Evolutionary conservation across 1,140 invertebrate genomes (phyloP), one percentile per base, ranked within the genome.

Genomic region (Drosophila azteca): DNA sequence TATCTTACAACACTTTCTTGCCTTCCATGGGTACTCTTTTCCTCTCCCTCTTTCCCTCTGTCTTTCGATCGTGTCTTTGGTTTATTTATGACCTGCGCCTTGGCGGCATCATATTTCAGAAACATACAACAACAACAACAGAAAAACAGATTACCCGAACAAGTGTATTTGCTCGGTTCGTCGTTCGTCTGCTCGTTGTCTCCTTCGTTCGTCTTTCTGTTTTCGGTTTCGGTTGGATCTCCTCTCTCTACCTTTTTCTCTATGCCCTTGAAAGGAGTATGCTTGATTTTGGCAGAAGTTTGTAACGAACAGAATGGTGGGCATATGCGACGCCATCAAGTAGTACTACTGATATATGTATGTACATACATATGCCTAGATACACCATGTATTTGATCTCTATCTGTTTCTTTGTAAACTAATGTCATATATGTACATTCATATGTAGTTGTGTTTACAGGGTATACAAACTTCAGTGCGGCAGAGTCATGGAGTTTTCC

Each of bases 41-140:
- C 24, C 46, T 22, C 31, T 52, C 41, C 46, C 43, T 13, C 61
- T 39, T 50, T 59, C 58, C 17, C 54, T 61, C 50, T 54, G 45
- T 48, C 48, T 45, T 31, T 67, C 54, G 66, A 60, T 63, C 71
- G 65, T 70, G 51, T 83, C 71, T 60, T 64, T 62, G 54, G 45
- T 71, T 85, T 85, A 71, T 87, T 85, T 85, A 87, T 77, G 81
- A 85, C 73, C 81, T 85, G 78, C 78, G 82, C 81, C 82, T 85
- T 60, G 64, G 50, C 55, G 74, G 78, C 68, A 87, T 85, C 81
- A 78, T 85, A 85, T 85, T 85, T 85, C 82, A 64, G 72, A 87
- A 65, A 75, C 29, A 57, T 43, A 48, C 44, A 39, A 46, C 35
- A n/a, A 24, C 64, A 43, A 57, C 49, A 31, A 24, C 55, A 64